Evolutionary conservation across 2,797 vertebrate species (phyloP).

Genomic region (Myioborus melanocephalus): DNA sequence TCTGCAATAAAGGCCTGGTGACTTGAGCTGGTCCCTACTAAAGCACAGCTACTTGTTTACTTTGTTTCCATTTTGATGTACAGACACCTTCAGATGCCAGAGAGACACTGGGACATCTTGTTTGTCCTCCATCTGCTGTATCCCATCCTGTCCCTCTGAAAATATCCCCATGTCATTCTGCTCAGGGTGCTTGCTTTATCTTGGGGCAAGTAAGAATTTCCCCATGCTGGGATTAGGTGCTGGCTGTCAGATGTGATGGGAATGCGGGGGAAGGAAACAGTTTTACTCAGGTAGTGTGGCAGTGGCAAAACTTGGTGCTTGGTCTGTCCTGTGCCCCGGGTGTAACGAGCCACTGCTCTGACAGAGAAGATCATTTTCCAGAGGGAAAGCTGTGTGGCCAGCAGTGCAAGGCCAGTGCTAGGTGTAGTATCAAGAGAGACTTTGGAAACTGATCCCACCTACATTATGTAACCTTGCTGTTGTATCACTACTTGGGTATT

Average conservation of each 20-base stretch:
- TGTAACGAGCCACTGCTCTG: neutral
- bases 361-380: neutral
- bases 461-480: accelerated
- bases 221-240: neutral
- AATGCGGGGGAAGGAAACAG: neutral
- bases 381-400: neutral
- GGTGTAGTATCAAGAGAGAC: neutral
- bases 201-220: neutral
- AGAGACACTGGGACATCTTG: neutral
- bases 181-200: neutral
- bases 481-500: neutral
- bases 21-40: neutral
- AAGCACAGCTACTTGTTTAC: neutral
- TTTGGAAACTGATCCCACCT: neutral
- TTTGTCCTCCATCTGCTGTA: neutral
- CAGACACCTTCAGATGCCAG: neutral
- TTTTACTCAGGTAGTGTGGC: accelerated
- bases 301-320: neutral
- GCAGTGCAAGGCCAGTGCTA: neutral
- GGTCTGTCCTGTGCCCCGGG: neutral
- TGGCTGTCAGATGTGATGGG: neutral
- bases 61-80: neutral
- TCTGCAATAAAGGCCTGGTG: neutral
- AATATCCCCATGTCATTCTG: neutral
- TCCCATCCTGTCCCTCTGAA: neutral